Evolutionary conservation across 2,888 invertebrate species (phyloP).

Genomic region (Leucania comma): DNA sequence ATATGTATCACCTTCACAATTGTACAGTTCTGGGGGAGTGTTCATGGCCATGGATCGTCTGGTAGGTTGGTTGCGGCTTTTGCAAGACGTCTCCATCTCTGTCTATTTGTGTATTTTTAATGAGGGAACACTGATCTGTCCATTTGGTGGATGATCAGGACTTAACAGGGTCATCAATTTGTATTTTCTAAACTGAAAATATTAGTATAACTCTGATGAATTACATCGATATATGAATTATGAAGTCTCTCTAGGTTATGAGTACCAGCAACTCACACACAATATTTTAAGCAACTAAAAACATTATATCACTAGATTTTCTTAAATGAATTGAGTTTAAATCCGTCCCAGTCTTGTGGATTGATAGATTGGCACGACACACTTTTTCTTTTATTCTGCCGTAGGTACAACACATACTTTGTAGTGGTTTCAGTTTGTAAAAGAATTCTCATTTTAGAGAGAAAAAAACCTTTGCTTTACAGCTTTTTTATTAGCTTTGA

Average conservation of each 20-base stretch:
- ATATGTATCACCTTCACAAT: no score
- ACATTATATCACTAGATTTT: not conserved
- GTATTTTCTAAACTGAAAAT: no score
- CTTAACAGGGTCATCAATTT: no score
- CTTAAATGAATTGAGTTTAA: conserved; percentile 6
- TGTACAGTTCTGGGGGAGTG: no score
- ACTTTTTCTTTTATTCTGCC: conserved; percentile 2
- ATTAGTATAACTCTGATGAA: no score
- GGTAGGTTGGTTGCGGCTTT: no score
- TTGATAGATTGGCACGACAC: conserved; percentile 14
- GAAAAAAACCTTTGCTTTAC: not conserved
- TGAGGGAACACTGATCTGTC: no score
- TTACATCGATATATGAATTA: not conserved
- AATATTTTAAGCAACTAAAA: not conserved
- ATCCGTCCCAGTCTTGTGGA: not conserved
- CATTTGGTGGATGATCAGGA: no score
- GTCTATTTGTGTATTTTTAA: no score
- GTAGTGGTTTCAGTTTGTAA: conserved; percentile 1
- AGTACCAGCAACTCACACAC: not conserved
- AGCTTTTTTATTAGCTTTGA: not conserved
- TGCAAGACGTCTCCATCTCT: no score
- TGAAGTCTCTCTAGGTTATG: not conserved
- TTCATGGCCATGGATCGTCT: no score
- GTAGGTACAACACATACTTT: conserved; percentile 8
- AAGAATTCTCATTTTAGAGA: not conserved